Base-by-base conservation (phyloP, 2,888 invertebrate species). In the Spilosoma lubricipeda region DNA sequence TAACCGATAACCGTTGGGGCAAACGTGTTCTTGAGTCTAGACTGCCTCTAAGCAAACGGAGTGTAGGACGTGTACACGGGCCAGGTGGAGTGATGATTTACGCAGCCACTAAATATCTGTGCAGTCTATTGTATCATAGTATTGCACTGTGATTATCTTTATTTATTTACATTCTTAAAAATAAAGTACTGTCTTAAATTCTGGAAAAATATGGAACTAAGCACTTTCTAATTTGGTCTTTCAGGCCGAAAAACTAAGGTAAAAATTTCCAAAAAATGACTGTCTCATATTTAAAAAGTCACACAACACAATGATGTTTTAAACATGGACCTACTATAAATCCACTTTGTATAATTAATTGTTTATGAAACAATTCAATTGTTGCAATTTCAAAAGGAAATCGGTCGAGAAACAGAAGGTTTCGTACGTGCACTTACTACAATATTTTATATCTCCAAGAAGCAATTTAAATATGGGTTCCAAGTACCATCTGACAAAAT, bases 401-500 rank as follows among this genome's bases (percentile, higher is more conserved):
- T 67, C 48, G 23, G 30, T 23, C 33, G 48, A 48, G 67, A 48
- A 67, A 48, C 30, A 33, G 15, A 67, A 0, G 30, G 9, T 66
- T 52, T 42, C n/a, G 42, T 15, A 36, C 63, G n/a, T 70, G 70
- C n/a, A 36, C 23, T 59, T 59, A 70, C 7, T 42, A 63, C n/a
- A 63, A 42, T 59, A 36, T 39, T 45, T 18, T 45, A 45, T 42
- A 59, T 42, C 20, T 70, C 36, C 42, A 42, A 56, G 27, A 70
- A 63, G 27, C 30, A 42, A 30, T 70, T 70, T 59, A 30, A 42
- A 30, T 42, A 42, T 13, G 27, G 39, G 63, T 70, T 70, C 63
- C 42, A 3, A 27, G n/a, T 27, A 63, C 63, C 11, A 42, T 11
- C 42, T 39, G 42, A 59, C 70, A 70, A 63, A 13, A 67, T 67